phyloP scores from a whole-genome alignment of 2,888 invertebrate genomes.

The Metellina segmentata region DNA sequence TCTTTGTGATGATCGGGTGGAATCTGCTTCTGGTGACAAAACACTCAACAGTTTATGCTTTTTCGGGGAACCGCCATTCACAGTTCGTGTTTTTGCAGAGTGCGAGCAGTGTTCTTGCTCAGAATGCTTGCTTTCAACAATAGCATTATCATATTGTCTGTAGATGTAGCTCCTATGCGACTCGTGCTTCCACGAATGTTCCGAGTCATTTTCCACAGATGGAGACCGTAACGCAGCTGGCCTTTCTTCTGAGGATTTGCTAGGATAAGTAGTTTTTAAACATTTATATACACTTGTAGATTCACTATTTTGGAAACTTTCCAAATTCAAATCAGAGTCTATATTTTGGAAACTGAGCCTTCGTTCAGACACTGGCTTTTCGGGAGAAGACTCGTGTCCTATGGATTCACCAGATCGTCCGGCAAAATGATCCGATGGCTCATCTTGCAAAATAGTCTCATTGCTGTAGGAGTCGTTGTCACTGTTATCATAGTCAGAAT shows the following conservation, averaged over 20 bases:
- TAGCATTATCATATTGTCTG: neutral
- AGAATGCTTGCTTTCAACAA: neutral
- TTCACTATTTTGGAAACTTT: neutral
- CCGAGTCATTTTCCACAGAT: neutral
- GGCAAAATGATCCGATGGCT: constrained; percentile 35
- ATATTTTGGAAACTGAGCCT: constrained; percentile 48
- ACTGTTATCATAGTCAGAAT: constrained; percentile 44
- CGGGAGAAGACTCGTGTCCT: constrained; percentile 1
- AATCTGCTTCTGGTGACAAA: neutral
- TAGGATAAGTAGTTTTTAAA: constrained; percentile 7
- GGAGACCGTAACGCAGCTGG: neutral
- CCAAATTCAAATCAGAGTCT: constrained; percentile 1
- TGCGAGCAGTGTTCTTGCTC: neutral
- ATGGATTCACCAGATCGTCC: neutral
- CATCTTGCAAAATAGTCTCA: constrained; percentile 69
- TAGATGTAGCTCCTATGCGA: neutral
- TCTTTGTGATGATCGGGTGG: neutral
- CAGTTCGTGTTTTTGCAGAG: neutral
- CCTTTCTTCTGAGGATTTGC: neutral
- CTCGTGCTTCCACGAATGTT: neutral
- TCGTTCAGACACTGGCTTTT: constrained; percentile 15
- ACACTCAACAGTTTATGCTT: neutral
- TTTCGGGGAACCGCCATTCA: constrained; percentile 1
- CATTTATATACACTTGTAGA: constrained; percentile 23
- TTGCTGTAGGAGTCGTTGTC: constrained; percentile 68